Evolutionary conservation across 2,113 vertebrate species (phyloP), one percentile per base, ranked within the genome.

Genomic region (Spea bombifrons): DNA sequence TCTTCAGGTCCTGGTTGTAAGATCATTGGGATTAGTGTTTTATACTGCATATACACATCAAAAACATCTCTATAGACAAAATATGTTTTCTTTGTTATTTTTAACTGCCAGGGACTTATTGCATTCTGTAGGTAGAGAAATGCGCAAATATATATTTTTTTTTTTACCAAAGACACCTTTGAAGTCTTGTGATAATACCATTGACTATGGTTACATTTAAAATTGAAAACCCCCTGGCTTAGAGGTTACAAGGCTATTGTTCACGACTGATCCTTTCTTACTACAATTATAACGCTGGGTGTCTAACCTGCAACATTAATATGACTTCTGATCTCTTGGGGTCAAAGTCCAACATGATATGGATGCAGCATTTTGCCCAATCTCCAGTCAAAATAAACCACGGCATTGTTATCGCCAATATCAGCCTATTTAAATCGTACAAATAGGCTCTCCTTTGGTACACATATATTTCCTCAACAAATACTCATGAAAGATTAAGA

Each of bases 361-460:
- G 17, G 53, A 64, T 68, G 61, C 71, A 61, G 47, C 13, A 48
- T 80, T 80, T 57, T 80, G 73, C 13, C 78, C 78, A 74, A 74
- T 80, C 71, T 80, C 61, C 71, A 80, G 78, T 80, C 78, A 80
- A 80, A 80, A 80, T 80, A 80, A 80, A 74, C 78, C 71, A 49
- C 71, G 6, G 12, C 47, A 52, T n/a, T 43, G 17, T 72, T 80
- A 80, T 80, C 71, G 48, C 64, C 45, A 67, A 66, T 43, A 49
- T 55, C 71, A 16, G 71, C 68, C 71, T 74, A 68, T 80, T 80
- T 67, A 61, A 80, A 44, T 67, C 59, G 71, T 61, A 61, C 65
- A 80, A 73, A 80, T 67, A 80, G 78, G 71, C 78, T 80, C 78
- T 80, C 78, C 78, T 74, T 80, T 68, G 15, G 78, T 68, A 80